Evolutionary conservation across 2,797 vertebrate genomes (phyloP).

Genomic region (Pyrocephalus nanus): DNA sequence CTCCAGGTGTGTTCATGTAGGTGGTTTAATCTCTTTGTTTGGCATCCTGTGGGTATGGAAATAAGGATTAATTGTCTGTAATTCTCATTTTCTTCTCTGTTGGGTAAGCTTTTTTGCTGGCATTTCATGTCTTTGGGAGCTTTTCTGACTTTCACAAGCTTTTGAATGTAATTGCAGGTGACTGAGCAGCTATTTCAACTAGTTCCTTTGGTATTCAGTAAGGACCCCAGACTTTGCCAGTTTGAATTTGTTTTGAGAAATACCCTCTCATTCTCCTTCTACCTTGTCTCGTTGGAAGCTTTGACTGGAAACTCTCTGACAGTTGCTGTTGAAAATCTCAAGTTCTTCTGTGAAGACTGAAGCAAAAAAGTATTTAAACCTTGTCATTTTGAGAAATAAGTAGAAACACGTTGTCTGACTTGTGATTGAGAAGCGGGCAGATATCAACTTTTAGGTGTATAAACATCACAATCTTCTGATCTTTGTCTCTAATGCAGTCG

Average conservation of each 20-base stretch:
- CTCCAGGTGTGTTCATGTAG: not conserved
- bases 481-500: not conserved
- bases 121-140: not conserved
- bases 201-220: not conserved
- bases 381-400: not conserved
- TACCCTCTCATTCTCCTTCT: not conserved
- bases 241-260: not conserved
- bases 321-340: not conserved
- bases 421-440: not conserved
- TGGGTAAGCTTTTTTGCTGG: not conserved
- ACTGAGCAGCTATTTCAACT: not conserved
- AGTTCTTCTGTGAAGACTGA: not conserved
- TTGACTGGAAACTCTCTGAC: not conserved
- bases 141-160: not conserved
- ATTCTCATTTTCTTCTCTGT: not conserved
- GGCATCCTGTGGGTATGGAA: not conserved
- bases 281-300: fast-evolving
- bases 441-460: not conserved
- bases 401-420: not conserved
- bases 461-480: not conserved
- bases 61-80: not conserved
- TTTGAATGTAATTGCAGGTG: not conserved
- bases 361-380: not conserved
- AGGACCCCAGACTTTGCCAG: not conserved
- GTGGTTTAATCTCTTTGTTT: fast-evolving